Conservation (phyloP, 2,797 vertebrate genomes). For the Trichosurus vulpecula region DNA sequence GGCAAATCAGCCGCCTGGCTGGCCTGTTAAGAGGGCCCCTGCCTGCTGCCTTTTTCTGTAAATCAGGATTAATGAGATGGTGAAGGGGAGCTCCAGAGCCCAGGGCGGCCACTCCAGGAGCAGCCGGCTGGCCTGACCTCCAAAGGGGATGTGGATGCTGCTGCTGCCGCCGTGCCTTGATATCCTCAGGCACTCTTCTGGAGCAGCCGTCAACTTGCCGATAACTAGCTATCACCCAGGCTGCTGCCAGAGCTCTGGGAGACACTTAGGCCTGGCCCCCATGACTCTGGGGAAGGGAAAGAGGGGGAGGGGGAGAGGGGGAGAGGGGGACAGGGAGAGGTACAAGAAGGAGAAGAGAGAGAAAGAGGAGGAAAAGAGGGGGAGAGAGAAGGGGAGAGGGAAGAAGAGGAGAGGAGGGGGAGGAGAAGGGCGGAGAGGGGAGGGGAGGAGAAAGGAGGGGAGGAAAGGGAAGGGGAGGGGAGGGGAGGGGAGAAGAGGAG, state of each 20-base stretch:
- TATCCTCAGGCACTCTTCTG: constrained; percentile 76
- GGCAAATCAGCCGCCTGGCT: constrained; percentile 88
- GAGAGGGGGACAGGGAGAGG: no score
- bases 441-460: no score
- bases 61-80: constrained; percentile 88
- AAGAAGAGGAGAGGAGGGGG: accelerated
- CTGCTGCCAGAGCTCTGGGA: constrained; percentile 60
- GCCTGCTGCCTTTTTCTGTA: constrained; percentile 84
- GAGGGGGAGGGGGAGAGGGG: no score
- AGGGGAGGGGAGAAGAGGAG: no score
- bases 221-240: constrained; percentile 71
- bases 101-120: constrained; percentile 67
- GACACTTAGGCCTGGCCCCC: neutral
- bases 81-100: constrained; percentile 76
- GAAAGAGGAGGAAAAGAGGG: no score
- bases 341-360: neutral
- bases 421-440: no score
- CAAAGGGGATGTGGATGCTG: constrained; percentile 54
- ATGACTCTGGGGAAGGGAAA: neutral
- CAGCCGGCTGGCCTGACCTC: constrained; percentile 50
- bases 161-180: constrained; percentile 61
- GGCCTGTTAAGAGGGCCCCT: constrained; percentile 82
- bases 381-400: no score
- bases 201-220: constrained; percentile 68
- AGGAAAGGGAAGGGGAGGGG: no score